Conservation (phyloP, 2,797 vertebrate species). For the Ammospiza maritima region DNA sequence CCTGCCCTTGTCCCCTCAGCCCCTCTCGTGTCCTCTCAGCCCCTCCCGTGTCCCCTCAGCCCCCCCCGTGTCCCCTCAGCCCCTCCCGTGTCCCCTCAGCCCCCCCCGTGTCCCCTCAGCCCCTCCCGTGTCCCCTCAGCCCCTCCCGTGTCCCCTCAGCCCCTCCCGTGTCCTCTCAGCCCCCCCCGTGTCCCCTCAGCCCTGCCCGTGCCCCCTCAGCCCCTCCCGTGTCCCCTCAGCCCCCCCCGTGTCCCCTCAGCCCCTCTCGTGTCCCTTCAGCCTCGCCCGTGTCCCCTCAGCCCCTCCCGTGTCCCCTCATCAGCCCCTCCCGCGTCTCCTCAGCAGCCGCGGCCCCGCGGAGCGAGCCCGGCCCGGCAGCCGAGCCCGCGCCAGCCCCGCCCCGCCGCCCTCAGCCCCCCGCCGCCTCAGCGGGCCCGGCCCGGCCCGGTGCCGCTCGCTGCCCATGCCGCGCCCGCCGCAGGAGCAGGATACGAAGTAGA, state of each 20-base stretch:
- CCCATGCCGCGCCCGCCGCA: neutral
- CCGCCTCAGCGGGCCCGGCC: neutral
- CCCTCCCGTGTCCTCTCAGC: too few relatives aligned
- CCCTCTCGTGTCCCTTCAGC: too few relatives aligned
- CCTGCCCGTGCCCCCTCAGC: neutral
- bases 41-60: too few relatives aligned
- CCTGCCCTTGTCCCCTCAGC: too few relatives aligned
- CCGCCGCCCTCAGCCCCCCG: neutral
- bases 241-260: neutral
- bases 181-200: rapidly evolving
- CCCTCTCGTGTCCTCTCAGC: neutral
- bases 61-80: neutral
- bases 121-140: neutral
- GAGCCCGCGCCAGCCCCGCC: neutral
- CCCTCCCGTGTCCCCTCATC: too few relatives aligned
- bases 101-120: too few relatives aligned
- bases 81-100: too few relatives aligned
- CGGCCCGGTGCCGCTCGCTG: neutral
- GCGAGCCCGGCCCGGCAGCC: too few relatives aligned
- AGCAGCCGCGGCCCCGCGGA: too few relatives aligned
- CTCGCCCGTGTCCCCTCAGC: neutral
- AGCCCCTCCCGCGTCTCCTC: too few relatives aligned
- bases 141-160: neutral
- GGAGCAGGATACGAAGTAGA: conserved; percentile 94
- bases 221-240: too few relatives aligned